Evolutionary conservation across 2,888 invertebrate species (phyloP), one percentile per base, ranked within the genome.

Genomic region (Molorchus minor): DNA sequence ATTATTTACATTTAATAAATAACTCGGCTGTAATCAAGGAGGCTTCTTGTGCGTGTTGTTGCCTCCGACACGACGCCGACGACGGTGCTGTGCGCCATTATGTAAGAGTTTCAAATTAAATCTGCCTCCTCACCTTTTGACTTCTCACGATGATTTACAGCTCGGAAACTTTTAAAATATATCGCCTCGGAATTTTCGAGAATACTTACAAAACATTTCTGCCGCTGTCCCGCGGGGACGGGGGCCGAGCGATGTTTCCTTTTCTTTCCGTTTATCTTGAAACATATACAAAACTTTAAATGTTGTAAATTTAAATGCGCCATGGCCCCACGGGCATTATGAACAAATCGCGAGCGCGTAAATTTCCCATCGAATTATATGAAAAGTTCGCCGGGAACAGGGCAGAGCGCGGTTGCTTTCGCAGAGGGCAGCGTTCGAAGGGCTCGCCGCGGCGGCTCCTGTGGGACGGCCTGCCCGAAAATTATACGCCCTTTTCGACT

Each of bases 81-180:
- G 57, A 57, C 25, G 8, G 25, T 25, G 8, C 25, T 33, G n/a
- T 56, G 58, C 59, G 67, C 64, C 67, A 71, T 73, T 72, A 72
- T 72, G n/a, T n/a, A n/a, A 68, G 74, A 76, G 73, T 76, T 76
- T 73, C 74, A 75, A 76, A 76, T 77, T 76, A 76, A 77, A 77
- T 75, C 75, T 72, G 69, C 68, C 68, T 71, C 71, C 71, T 74
- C 75, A 74, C 75, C 67, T 69, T 67, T 73, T 74, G 72, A 76
- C 75, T 76, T 75, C 74, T 67, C 75, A 75, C 74, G 73, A 76
- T 77, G 76, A 77, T 76, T 77, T 76, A 77, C 70, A 71, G 69
- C 67, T 70, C 57, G 59, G 65, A 64, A 76, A 73, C 71, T 77
- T 72, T 72, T 69, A 70, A 75, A 75, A 75, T 75, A 75, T 75